Base-by-base conservation (phyloP, 1,140 invertebrate genomes). In the Drosophila pallidifrons region DNA sequence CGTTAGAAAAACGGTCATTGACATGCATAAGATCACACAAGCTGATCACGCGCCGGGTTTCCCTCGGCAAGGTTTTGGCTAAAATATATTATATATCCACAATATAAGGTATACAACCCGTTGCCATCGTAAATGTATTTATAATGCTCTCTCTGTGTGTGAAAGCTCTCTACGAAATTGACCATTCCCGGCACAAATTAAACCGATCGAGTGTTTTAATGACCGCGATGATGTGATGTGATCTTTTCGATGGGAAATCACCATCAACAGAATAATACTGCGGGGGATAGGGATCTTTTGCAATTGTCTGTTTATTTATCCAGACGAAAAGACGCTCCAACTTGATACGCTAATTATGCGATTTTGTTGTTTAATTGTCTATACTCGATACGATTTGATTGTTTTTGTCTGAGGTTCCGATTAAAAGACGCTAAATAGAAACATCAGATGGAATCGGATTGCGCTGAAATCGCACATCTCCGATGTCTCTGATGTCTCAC, bases 11-110 rank as follows among this genome's bases (percentile, higher is more conserved):
- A 73, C 76, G 81, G 81, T 87, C 82, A 75, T 88, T 87, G 82
- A 88, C 83, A 77, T 77, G 80, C 67, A 60, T 20, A 59, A 66
- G 45, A 75, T 82, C 69, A 41, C 45, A 54, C 47, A 83, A 67
- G 46, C 81, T 59, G 58, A 81, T 83, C 81, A 83, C 81, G 81
- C 82, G 81, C 70, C 81, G 66, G 52, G 58, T 70, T 75, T 74
- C 72, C 72, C 72, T 58, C 58, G 41, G 45, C 47, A 45, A 45
- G 57, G 20, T 41, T 38, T 43, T 38, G 35, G 74, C 68, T 76
- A 59, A 45, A 69, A 69, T 46, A 10, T 28, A 25, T 25, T 46
- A 10, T 28, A 25, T 25, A 25, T 25, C 20, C 20, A 25, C 35
- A 15, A 41, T 46, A 65, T 65, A 68, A 41, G 32, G 52, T 65